phyloP scores from a whole-genome alignment of 2,113 vertebrate genomes.

The Phainopepla nitens region DNA sequence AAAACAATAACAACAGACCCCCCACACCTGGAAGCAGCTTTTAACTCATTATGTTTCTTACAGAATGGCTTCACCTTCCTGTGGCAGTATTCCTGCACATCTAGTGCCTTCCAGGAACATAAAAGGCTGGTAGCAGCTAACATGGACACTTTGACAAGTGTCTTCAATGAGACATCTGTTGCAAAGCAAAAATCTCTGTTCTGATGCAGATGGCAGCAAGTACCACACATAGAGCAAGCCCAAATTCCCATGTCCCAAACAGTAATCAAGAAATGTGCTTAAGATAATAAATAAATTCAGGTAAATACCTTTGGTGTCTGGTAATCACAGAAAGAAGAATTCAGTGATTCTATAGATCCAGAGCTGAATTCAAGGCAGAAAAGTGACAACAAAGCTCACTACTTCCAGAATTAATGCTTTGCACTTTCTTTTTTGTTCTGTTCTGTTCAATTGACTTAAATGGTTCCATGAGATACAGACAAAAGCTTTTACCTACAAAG shows the following conservation, averaged over 20 bases:
- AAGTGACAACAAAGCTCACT: background rate
- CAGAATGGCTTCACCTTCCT: background rate
- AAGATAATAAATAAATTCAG: background rate
- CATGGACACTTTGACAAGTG: fast-evolving
- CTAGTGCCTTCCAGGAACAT: background rate
- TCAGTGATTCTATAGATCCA: background rate
- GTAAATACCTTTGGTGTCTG: background rate
- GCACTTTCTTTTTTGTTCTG: background rate
- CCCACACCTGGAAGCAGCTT: background rate
- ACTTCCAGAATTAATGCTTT: background rate
- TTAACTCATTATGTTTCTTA: background rate
- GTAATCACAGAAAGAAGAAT: background rate
- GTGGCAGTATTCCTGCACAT: background rate
- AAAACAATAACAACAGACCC: background rate
- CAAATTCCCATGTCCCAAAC: background rate
- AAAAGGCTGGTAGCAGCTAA: background rate
- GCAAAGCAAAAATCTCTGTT: background rate
- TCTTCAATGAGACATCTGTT: background rate
- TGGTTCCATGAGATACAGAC: background rate
- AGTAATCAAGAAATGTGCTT: background rate
- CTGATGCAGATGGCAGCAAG: background rate
- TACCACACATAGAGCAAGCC: background rate
- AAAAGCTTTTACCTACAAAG: background rate
- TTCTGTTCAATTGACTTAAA: background rate
- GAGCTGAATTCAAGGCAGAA: background rate